Evolutionary conservation across 2,797 vertebrate genomes (phyloP).

Genomic region (Hydrophis major): DNA sequence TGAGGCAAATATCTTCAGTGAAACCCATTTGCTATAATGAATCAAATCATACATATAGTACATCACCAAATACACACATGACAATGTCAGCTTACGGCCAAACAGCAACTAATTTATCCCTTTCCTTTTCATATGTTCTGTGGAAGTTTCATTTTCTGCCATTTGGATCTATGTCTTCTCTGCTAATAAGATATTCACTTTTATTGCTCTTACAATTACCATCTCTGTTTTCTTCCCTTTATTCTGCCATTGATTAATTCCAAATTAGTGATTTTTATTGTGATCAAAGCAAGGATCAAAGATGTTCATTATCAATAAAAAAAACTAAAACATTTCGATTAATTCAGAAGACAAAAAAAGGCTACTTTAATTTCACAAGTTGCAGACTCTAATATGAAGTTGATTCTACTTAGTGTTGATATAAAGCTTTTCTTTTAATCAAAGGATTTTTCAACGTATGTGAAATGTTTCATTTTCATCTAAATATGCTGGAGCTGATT

Average conservation of each 20-base stretch:
- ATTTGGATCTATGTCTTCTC: not conserved
- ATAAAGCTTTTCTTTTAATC: constrained; percentile 58
- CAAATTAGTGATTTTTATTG: not conserved
- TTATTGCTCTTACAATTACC: not conserved
- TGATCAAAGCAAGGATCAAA: constrained; percentile 34
- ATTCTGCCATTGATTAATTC: not conserved
- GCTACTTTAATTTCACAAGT: not conserved
- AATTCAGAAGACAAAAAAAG: constrained; percentile 5
- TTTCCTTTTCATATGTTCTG: not conserved
- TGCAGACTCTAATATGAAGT: constrained; percentile 1
- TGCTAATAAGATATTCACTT: not conserved
- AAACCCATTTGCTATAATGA: not conserved
- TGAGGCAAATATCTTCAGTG: not conserved
- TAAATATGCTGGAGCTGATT: constrained; percentile 5
- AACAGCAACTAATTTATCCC: not conserved
- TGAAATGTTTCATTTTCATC: constrained; percentile 46
- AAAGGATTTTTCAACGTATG: constrained; percentile 41
- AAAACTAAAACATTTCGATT: constrained; percentile 30
- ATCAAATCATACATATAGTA: not conserved
- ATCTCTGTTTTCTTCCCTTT: not conserved
- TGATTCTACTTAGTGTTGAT: constrained; percentile 45
- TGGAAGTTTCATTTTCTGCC: not conserved
- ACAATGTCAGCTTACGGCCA: not conserved
- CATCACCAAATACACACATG: not conserved
- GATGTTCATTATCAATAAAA: constrained; percentile 17